Evolutionary conservation across 2,113 vertebrate species (phyloP), one percentile per base, ranked within the genome.

Genomic region (Ictidomys tridecemlineatus): DNA sequence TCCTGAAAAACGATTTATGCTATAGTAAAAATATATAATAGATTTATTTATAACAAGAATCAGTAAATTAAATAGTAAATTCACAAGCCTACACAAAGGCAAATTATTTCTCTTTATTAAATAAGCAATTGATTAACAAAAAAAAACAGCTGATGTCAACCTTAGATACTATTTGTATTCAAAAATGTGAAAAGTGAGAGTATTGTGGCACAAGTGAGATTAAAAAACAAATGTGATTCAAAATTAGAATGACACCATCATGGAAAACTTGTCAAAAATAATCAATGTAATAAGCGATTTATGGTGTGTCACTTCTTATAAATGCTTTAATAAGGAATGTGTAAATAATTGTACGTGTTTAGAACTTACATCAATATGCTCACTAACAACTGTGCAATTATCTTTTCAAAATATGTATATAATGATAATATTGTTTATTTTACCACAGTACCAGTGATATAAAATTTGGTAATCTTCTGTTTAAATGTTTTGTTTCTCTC

Each of bases 371-470:
- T 96, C 80, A 96, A 92, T 95, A 96, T 92, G 73, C 63, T 97
- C 97, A 97, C 97, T 98, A 98, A 97, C 97, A 98, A 96, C 87
- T 95, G 4, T 86, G 91, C 93, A 97, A 98, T 98, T 94, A 85
- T 76, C 94, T 98, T 98, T 97, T 98, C 98, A 97, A 97, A 98
- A 96, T 96, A 88, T 74, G 77, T 84, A 56, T 65, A 37, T 98
- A 97, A 97, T 98, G 97, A 94, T 92, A 98, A 93, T 93, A 87
- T 78, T 96, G 79, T 94, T 65, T 82, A 95, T 92, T 82, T 45
- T 98, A 94, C 76, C 56, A 37, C 0, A 45, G 70, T 83, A 77
- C 26, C 58, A 76, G 69, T 0, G 39, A 63, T 84, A 97, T 86
- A 98, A 97, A 89, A 51, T 95, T 77, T 73, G 65, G 95, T 87